A percentile compares a stretch with the other conserved stretches of the same genome.
Evolutionary conservation across 2,113 vertebrate species (phyloP).

Genomic region (Myiopsitta monachus): DNA sequence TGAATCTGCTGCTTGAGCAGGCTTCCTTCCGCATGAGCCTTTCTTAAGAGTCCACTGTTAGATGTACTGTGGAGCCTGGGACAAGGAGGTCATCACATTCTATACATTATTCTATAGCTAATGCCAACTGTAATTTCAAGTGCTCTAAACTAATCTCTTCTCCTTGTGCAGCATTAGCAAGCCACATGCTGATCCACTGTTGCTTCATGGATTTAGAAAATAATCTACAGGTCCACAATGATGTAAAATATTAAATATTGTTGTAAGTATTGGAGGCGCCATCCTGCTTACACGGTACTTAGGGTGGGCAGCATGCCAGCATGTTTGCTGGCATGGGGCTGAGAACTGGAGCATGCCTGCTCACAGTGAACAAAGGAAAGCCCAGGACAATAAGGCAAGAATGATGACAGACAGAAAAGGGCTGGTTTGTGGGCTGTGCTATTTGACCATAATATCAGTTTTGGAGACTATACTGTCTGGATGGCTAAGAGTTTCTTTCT

Average conservation of each 20-base stretch:
- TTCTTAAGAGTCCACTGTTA: background rate
- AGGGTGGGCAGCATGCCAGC: conserved; percentile 76
- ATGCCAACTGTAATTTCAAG: conserved; percentile 46
- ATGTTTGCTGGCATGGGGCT: conserved; percentile 61
- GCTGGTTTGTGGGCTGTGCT: conserved; percentile 61
- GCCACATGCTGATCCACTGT: conserved; percentile 68
- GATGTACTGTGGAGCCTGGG: background rate
- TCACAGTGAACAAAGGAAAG: conserved; percentile 66
- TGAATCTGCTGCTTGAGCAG: background rate
- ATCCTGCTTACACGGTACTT: conserved; percentile 74
- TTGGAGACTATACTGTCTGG: conserved; percentile 55
- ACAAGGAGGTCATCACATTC: background rate
- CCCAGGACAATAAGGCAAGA: conserved; percentile 67
- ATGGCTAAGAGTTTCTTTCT: conserved; percentile 67
- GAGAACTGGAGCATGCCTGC: conserved; percentile 72
- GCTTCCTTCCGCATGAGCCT: background rate
- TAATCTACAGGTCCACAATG: conserved; percentile 78
- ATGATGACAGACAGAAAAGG: conserved; percentile 84
- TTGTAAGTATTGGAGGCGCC: conserved; percentile 83
- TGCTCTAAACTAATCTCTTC: conserved; percentile 41
- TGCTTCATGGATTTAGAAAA: conserved; percentile 78
- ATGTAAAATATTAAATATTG: conserved; percentile 81
- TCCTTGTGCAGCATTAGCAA: conserved; percentile 65
- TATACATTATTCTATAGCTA: conserved; percentile 14
- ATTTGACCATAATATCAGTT: conserved; percentile 24